Conservation (phyloP, 2,113 vertebrate genomes). For the Suncus etruscus region DNA sequence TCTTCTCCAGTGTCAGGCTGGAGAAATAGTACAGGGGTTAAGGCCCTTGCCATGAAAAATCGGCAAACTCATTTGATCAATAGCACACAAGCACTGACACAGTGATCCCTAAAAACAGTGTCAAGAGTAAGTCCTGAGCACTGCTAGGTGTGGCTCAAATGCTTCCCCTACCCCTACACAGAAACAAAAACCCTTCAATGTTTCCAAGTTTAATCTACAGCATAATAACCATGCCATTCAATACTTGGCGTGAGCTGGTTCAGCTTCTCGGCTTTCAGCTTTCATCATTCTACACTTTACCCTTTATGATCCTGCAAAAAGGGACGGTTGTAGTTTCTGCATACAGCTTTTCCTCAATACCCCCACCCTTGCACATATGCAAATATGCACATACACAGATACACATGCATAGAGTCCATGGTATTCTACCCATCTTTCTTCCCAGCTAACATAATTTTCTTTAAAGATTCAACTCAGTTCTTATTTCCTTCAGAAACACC, state of each 20-base stretch:
- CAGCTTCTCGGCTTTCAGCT: not conserved
- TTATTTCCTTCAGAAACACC: slow-evolving; percentile 49
- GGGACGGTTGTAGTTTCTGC: not conserved
- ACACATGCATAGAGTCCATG: not conserved
- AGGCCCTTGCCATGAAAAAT: too few species aligned
- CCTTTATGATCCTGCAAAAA: not conserved
- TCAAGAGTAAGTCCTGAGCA: too few species aligned
- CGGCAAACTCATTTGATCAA: too few species aligned
- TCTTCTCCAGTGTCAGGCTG: not conserved
- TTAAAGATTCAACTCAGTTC: not conserved
- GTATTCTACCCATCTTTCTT: not conserved
- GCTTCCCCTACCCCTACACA: too few species aligned
- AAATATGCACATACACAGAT: not conserved
- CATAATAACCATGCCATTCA: not conserved
- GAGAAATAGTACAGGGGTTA: not conserved
- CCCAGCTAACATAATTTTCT: not conserved
- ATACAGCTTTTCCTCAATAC: not conserved
- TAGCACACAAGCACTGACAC: too few species aligned
- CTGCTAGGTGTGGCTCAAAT: too few species aligned
- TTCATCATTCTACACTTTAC: not conserved
- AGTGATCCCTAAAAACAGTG: too few species aligned
- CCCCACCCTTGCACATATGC: not conserved
- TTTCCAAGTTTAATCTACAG: not conserved
- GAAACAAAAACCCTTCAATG: not conserved
- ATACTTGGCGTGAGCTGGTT: not conserved